phyloP scores from a whole-genome alignment of 2,113 vertebrate species.

The Oncorhynchus tshawytscha region DNA sequence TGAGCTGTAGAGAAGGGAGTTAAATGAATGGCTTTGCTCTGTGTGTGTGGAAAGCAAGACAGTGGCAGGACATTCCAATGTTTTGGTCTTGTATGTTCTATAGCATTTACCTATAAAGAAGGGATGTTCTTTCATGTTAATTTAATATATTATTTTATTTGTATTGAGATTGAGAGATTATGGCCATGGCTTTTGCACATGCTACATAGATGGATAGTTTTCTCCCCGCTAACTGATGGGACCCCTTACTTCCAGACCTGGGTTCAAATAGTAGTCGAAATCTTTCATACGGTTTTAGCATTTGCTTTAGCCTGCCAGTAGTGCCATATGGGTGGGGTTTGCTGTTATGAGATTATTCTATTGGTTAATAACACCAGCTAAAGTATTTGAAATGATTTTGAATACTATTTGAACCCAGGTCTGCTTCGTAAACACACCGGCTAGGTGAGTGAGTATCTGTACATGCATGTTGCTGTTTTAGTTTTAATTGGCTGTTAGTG shows the following conservation, averaged over 20 bases:
- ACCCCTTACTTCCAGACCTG: too few relatives aligned
- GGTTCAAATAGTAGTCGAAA: neutral
- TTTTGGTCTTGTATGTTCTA: conserved; percentile 19
- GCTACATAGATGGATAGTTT: neutral
- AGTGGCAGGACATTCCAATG: conserved; percentile 27
- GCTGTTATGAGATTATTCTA: too few relatives aligned
- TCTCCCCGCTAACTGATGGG: neutral
- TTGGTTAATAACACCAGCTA: too few relatives aligned
- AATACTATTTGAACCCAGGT: neutral
- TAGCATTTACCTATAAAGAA: neutral
- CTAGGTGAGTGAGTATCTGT: conserved; percentile 16
- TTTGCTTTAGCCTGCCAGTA: too few relatives aligned
- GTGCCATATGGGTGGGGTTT: too few relatives aligned
- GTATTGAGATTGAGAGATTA: conserved; percentile 11
- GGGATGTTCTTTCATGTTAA: conserved; percentile 23
- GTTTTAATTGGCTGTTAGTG: conserved; percentile 27
- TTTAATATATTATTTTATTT: conserved; percentile 27
- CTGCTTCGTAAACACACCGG: conserved; percentile 11
- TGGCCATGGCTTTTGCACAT: conserved; percentile 36
- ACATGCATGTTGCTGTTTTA: conserved; percentile 30
- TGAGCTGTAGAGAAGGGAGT: conserved; percentile 4
- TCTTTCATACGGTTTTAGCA: neutral
- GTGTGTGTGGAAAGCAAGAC: neutral
- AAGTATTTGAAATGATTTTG: too few relatives aligned
- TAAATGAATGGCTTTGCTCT: conserved; percentile 14